phyloP scores from a whole-genome alignment of 2,113 vertebrate species.

The Cottus gobio region DNA sequence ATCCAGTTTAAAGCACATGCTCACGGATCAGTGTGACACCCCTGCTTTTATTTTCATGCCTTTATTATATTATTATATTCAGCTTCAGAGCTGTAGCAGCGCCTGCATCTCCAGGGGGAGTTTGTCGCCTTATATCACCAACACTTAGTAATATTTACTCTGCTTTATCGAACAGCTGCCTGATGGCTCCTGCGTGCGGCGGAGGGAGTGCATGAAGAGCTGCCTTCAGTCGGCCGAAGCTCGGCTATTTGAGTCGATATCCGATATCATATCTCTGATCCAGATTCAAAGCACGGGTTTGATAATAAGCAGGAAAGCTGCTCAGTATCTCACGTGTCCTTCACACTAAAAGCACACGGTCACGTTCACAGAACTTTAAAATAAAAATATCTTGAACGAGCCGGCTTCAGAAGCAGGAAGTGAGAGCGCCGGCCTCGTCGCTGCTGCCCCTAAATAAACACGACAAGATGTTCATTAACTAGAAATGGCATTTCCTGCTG shows the following conservation, averaged over 20 bases:
- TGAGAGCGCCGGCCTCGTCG: neutral
- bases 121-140: constrained; percentile 36
- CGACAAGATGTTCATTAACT: constrained; percentile 50
- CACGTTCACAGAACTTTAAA: neutral
- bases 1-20: neutral
- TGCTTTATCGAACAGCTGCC: constrained; percentile 42
- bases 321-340: too few species aligned
- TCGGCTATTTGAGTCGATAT: neutral
- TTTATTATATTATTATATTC: constrained; percentile 26
- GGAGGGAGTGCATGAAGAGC: constrained; percentile 29
- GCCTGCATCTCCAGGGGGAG: constrained; percentile 31
- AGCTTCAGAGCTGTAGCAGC: neutral
- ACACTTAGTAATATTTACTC: constrained; percentile 53
- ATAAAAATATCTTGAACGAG: too few species aligned
- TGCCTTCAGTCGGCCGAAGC: constrained; percentile 34
- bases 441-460: constrained; percentile 21
- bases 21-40: neutral
- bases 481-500: too few species aligned
- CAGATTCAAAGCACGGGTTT: too few species aligned
- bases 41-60: constrained; percentile 2
- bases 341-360: neutral
- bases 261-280: too few species aligned
- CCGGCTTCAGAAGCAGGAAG: neutral
- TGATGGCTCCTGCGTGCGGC: constrained; percentile 32
- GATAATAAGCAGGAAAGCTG: too few species aligned